Evolutionary conservation across 2,797 vertebrate genomes (phyloP).

Genomic region (Eidolon dupreanum): DNA sequence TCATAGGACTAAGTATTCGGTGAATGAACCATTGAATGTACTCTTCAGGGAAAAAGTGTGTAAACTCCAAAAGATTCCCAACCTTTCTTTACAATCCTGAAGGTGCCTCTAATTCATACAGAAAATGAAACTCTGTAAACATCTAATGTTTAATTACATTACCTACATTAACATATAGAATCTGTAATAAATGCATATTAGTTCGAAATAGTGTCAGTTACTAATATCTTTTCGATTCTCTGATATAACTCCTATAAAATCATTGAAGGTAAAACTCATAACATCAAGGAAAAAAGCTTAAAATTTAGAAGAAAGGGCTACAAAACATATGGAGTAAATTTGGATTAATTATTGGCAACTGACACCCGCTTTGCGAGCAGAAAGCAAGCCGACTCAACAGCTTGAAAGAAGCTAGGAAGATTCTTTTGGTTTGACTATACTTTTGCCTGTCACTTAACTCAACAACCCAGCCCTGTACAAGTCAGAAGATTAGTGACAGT

Average conservation of each 20-base stretch:
- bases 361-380: background rate
- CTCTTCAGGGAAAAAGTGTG: background rate
- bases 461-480: background rate
- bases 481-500: background rate
- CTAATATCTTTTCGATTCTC: background rate
- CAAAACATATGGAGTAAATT: background rate
- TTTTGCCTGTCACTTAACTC: background rate
- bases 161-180: background rate
- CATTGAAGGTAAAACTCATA: background rate
- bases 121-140: constrained; percentile 35
- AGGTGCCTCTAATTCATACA: background rate
- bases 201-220: background rate
- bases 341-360: background rate
- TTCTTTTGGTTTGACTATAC: background rate
- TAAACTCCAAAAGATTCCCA: background rate
- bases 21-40: background rate
- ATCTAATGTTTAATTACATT: background rate
- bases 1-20: background rate
- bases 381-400: background rate
- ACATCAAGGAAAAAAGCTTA: background rate
- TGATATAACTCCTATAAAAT: background rate
- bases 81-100: background rate
- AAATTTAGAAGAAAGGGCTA: background rate
- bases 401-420: background rate
- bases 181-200: background rate